Evolutionary conservation across 2,113 vertebrate genomes (phyloP), one percentile per base, ranked within the genome.

Genomic region (Sprattus sprattus): DNA sequence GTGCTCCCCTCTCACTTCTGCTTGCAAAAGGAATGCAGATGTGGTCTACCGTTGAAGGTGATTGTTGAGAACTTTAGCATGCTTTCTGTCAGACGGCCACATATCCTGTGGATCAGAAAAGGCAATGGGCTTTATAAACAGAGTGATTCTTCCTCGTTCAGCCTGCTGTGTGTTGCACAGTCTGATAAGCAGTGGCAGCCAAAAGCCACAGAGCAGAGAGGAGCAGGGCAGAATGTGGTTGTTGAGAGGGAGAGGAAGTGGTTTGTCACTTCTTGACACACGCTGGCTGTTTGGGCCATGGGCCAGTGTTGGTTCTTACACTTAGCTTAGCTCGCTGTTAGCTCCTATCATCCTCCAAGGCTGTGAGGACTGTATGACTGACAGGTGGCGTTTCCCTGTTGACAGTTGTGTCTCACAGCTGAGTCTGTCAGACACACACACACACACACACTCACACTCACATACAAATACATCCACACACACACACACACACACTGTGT

Each of bases 181-280:
- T n/a, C 20, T 60, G 57, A n/a, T 22, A 60, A 60, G 57, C 5
- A 7, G 57, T n/a, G 57, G 57, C 57, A 60, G 57, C 5, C 57
- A 60, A 60, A 60, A 60, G 57, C 57, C 18, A 4, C 52, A 18
- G 52, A 54, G 39, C 39, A 18, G 52, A 54, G 39, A 1, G 39
- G 39, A 39, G 52, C 13, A 54, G 18, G 52, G 5, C 3, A 2
- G n/a, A 32, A 13, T 49, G 7, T 49, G 50, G 45, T 15, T 52
- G 46, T 83, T 71, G 39, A 15, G 45, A 49, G 60, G 25, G 18
- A 25, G 54, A 50, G 60, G 85, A 86, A 86, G 54, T 44, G 10
- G 0, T 25, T 6, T 67, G 84, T 82, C 80, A 85, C 45, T 28
- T 85, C 84, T 71, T 85, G 84, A 54, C 84, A 45, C 50, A 54